A percentile compares a stretch with the other conserved stretches of the same genome.
These are phyloP conservation scores for Propsilocerus akamusi DNA, from an alignment of 1,140 invertebrate genomes.

Conservation along the genomic window DNA sequence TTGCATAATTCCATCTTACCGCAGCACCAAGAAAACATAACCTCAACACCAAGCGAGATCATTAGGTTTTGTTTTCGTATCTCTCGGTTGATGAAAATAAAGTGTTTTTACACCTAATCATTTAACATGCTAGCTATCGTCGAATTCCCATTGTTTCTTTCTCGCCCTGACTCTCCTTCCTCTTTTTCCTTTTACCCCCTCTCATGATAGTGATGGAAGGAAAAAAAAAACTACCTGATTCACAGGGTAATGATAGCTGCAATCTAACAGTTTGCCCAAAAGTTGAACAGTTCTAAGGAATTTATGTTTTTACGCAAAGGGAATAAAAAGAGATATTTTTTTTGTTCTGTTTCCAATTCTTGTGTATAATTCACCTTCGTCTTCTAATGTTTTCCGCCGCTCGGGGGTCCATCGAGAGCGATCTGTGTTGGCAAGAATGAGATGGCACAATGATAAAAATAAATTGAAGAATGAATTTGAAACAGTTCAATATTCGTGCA, in stretches of 20 bases:
- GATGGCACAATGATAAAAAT: not conserved
- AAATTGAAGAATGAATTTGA: slow-evolving; percentile 2
- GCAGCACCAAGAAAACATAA: not conserved
- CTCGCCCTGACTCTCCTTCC: not conserved
- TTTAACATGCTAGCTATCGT: not conserved
- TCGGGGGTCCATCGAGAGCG: no score
- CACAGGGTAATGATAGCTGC: no score
- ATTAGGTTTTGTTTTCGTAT: not conserved
- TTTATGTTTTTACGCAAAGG: not conserved
- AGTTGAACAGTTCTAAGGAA: no score
- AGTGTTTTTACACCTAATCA: not conserved
- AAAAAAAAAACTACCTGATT: no score
- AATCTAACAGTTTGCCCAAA: no score
- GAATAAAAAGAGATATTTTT: not conserved
- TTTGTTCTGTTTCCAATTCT: no score
- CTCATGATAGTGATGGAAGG: no score
- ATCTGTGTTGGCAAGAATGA: not conserved
- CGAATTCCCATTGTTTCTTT: not conserved
- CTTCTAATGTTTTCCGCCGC: not conserved
- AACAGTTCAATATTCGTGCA: not conserved
- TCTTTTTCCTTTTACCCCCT: no score
- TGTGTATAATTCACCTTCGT: slow-evolving; percentile 1
- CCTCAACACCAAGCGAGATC: not conserved
- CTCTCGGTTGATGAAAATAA: no score
- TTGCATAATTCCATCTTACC: not conserved